phyloP scores from a whole-genome alignment of 2,113 vertebrate genomes.

The Solenodon paradoxus region DNA sequence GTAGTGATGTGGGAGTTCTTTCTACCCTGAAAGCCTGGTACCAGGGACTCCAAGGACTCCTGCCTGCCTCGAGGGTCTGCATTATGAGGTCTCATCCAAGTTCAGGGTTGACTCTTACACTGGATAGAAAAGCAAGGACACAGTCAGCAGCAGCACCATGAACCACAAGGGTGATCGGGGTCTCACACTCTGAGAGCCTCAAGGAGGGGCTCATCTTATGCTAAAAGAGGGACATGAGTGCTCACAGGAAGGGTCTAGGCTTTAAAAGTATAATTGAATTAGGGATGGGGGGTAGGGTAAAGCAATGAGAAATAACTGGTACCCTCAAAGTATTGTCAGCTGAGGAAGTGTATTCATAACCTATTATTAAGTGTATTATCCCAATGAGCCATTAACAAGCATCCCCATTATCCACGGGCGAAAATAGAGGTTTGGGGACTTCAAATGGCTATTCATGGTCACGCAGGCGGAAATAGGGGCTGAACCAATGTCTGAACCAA shows the following conservation, averaged over 20 bases:
- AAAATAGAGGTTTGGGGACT: too few relatives aligned
- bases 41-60: slow-evolving; percentile 92
- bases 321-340: not conserved
- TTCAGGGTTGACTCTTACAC: slow-evolving; percentile 89
- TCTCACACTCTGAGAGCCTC: not conserved
- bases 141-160: not conserved
- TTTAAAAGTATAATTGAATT: not conserved
- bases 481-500: too few relatives aligned
- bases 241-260: not conserved
- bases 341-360: too few relatives aligned
- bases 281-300: accelerated
- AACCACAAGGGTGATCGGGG: not conserved
- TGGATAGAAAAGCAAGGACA: not conserved
- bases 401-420: too few relatives aligned
- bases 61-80: slow-evolving; percentile 91
- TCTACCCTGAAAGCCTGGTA: slow-evolving; percentile 90
- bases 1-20: slow-evolving; percentile 94
- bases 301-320: not conserved
- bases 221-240: not conserved
- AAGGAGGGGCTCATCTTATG: not conserved
- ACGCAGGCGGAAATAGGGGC: too few relatives aligned
- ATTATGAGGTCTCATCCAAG: slow-evolving; percentile 91
- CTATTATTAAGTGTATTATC: too few relatives aligned
- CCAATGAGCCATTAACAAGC: too few relatives aligned
- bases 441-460: too few relatives aligned